Percentiles rank a stretch among this genome's conserved stretches.
Evolutionary conservation across 1,140 invertebrate species (phyloP).

Genomic region (Chrysomallon squamiferum): DNA sequence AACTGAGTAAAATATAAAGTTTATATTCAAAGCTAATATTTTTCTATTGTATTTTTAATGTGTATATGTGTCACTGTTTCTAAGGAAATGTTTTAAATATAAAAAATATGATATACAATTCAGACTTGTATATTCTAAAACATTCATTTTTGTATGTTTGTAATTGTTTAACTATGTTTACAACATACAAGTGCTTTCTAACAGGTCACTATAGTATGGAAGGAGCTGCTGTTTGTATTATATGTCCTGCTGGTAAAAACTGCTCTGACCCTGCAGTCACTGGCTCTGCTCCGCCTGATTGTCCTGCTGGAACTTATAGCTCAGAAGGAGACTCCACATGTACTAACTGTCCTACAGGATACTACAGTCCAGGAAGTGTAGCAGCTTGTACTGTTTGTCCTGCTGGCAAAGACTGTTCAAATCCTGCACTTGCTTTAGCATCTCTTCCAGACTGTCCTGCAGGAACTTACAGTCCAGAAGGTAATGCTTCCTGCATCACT

Average conservation of each 20-base stretch:
- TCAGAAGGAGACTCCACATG: constrained; percentile 28
- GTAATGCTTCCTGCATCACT: constrained; percentile 1
- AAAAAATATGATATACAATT: no score
- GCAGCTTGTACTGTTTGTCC: constrained; percentile 23
- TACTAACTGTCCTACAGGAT: constrained; percentile 18
- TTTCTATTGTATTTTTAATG: no score
- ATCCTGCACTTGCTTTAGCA: not conserved
- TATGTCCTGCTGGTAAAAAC: constrained; percentile 41
- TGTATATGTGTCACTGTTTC: no score
- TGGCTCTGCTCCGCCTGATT: constrained; percentile 18
- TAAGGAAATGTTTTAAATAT: no score
- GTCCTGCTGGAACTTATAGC: constrained; percentile 48
- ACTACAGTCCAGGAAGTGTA: constrained; percentile 22
- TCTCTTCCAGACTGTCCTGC: constrained; percentile 16
- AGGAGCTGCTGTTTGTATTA: constrained; percentile 23
- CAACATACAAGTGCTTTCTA: no score
- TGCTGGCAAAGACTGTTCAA: constrained; percentile 15
- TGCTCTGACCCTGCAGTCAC: constrained; percentile 20
- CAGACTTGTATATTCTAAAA: no score
- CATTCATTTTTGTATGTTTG: no score
- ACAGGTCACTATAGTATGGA: constrained; percentile 23
- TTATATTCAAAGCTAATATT: no score
- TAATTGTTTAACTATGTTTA: no score
- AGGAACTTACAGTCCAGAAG: constrained; percentile 19
- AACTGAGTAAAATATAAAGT: no score